Conservation (phyloP, 2,113 vertebrate species). For the Jacana jacana region DNA sequence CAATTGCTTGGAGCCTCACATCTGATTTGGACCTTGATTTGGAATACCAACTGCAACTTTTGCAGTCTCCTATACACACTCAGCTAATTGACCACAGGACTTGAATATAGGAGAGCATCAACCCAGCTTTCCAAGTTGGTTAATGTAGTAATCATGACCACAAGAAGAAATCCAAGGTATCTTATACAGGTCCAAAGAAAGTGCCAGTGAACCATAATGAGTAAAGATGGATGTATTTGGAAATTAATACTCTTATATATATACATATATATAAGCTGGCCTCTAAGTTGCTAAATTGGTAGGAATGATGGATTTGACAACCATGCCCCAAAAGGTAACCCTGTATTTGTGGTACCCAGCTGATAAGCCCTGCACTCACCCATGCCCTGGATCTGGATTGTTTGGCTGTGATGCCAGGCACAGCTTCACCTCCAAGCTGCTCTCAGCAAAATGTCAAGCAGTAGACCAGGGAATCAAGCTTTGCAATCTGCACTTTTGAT, state of each 20-base stretch:
- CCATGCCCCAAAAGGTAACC: background rate
- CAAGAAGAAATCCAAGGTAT: background rate
- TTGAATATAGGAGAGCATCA: background rate
- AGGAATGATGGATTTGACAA: background rate
- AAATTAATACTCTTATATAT: background rate
- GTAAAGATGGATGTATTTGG: background rate
- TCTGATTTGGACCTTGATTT: background rate
- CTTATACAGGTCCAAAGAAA: background rate
- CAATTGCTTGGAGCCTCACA: background rate
- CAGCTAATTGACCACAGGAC: background rate
- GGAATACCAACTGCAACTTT: background rate
- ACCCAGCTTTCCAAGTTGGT: background rate
- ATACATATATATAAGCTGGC: background rate
- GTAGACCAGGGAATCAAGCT: background rate
- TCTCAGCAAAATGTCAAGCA: background rate
- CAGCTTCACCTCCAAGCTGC: background rate
- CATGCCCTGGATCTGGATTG: background rate
- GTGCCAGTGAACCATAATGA: background rate
- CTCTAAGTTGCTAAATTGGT: background rate
- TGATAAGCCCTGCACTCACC: background rate
- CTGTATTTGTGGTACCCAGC: background rate
- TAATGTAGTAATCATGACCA: background rate
- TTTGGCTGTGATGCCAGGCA: accelerated
- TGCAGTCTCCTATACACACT: background rate
- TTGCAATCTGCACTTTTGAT: background rate